Evolutionary conservation across 2,888 invertebrate genomes (phyloP), one percentile per base, ranked within the genome.

Genomic region (Carabus problematicus): DNA sequence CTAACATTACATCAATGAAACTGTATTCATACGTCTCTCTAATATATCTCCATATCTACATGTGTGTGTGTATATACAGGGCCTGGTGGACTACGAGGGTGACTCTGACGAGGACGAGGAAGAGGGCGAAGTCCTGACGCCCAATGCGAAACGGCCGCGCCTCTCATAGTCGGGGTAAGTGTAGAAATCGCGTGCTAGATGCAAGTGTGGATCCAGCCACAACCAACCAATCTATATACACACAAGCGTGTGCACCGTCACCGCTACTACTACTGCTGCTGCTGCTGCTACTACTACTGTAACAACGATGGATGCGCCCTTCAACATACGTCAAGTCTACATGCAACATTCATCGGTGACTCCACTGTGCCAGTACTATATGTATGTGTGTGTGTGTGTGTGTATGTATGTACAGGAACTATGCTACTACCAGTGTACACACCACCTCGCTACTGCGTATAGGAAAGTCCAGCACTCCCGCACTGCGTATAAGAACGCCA

Each of bases 101-200:
- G 97, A 98, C 83, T 97, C 97, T 0, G 97, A 98, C 78, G 97
- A 97, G 78, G 95, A 95, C 70, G 95, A 95, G 71, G 93, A 94
- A 72, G 90, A 91, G 72, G 82, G 84, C 45, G 85, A 85, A 63
- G 83, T 85, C 75, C 78, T 82, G 72, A 78, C 84, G 79, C 87
- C 89, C 66, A 86, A 87, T 77, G 86, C 89, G 72, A 92, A 92
- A 82, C 86, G 92, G 79, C 89, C 91, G 80, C 87, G 92, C 73
- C 87, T 92, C 76, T 90, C 91, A 88, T 91, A 91, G 89, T 88
- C 52, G 60, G 40, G 52, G 52, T 52, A 52, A 52, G 18, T 52
- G 14, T 19, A 52, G 9, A 52, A 7, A 11, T 40, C 67, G 19
- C 63, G 63, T n/a, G n/a, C n/a, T n/a, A 16, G 71, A 62, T 39